Evolutionary conservation across 2,797 vertebrate genomes (phyloP).

Genomic region (Emydoidea blandingii): DNA sequence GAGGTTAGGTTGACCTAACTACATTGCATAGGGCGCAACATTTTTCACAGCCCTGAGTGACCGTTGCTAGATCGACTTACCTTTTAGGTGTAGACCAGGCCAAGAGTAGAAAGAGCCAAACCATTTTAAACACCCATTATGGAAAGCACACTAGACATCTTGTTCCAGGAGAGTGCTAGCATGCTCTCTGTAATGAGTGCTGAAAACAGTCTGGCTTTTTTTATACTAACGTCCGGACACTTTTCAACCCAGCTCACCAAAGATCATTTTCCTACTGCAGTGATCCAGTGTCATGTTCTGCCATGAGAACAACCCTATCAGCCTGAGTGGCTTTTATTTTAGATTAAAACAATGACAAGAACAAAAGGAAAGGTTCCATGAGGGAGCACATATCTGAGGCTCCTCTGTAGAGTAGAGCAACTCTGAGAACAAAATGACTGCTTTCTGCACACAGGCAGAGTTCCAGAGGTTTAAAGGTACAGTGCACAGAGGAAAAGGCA

Average conservation of each 20-base stretch:
- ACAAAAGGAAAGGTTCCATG: not conserved
- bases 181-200: not conserved
- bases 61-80: not conserved
- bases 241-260: not conserved
- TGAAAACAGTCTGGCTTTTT: not conserved
- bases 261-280: not conserved
- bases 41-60: not conserved
- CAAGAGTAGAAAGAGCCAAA: not conserved
- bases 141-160: not conserved
- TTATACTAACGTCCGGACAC: not conserved
- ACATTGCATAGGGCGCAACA: not conserved
- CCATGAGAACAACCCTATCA: not conserved
- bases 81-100: not conserved
- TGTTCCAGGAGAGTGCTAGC: not conserved
- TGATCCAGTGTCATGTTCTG: not conserved
- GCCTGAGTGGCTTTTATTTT: not conserved
- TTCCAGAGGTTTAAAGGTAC: not conserved
- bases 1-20: not conserved
- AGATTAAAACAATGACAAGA: not conserved
- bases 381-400: not conserved
- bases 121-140: not conserved
- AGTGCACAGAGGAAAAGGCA: not conserved
- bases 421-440: not conserved
- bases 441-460: not conserved
- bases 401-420: not conserved